Base-by-base conservation (phyloP, 2,113 vertebrate species). In the Gallinago undulata region DNA sequence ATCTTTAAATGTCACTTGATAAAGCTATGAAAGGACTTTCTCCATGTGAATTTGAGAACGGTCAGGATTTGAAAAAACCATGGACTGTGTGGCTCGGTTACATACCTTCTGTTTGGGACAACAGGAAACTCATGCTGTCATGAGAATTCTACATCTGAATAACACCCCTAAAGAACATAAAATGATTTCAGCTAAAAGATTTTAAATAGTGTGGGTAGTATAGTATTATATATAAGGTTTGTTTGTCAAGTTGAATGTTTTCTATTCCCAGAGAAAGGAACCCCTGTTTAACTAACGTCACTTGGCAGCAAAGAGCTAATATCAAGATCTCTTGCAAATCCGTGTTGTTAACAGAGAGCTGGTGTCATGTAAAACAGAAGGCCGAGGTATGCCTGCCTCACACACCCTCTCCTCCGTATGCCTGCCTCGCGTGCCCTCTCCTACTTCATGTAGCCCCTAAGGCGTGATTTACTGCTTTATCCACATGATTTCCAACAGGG, bases 31-130 rank as follows among this genome's bases (percentile, higher is more conserved):
- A 37, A 67, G 59, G 9, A 55, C 59, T 60, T 60, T 69, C 13
- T 72, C 35, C 64, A 30, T 28, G 11, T 43, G 31, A 41, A 96
- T 93, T 84, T 62, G 89, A 93, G 93, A 93, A 86, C 51, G 92
- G 85, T 97, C 95, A 93, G 93, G 90, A 91, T 97, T 92, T 90
- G 82, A 95, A 90, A 93, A 95, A 48, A 47, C 66, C 64, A 50
- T 96, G 85, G 97, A 90, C 77, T 94, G 87, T 87, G 76, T 86
- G 89, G 72, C 86, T 94, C 64, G 19, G 86, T 90, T 96, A 84
- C 84, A 84, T 30, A 27, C 93, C 84, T 41, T 35, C 25, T 51
- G 69, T 37, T 55, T 55, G 28, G 53, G 28, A 64, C 50, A 64
- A 28, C 19, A 53, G 50, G 24, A 41, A 59, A 59, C n/a, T 57